These are phyloP conservation scores for Condylostylus longicornis DNA, from an alignment of 1,140 invertebrate species.

Conservation along the genomic window DNA sequence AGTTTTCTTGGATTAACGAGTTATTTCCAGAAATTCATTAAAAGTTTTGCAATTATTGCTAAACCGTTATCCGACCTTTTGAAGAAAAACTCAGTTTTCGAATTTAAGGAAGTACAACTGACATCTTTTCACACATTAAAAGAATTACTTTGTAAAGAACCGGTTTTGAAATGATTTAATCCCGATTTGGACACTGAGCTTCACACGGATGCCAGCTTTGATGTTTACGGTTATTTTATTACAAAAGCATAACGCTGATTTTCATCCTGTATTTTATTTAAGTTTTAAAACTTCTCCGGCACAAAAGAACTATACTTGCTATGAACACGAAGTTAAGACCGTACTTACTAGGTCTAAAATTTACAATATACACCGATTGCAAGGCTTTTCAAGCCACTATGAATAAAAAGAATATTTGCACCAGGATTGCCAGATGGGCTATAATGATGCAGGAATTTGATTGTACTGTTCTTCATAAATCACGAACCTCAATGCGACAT, in stretches of 20 bases:
- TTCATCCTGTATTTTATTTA: too few species aligned
- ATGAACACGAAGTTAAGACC: slow-evolving; percentile 2
- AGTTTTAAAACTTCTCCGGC: too few species aligned
- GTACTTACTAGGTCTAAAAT: background rate
- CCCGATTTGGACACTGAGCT: slow-evolving; percentile 1
- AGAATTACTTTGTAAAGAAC: slow-evolving; percentile 15
- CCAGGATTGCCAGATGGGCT: slow-evolving; percentile 16
- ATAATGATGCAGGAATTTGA: slow-evolving; percentile 13
- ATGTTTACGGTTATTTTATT: too few species aligned
- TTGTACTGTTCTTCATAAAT: slow-evolving; percentile 12
- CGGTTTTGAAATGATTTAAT: slow-evolving; percentile 17
- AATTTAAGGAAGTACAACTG: background rate
- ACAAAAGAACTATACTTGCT: too few species aligned
- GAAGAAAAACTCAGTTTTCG: slow-evolving; percentile 7
- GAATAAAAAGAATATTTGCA: slow-evolving; percentile 12
- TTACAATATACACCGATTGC: background rate
- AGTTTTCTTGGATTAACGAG: slow-evolving; percentile 17
- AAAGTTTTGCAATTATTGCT: slow-evolving; percentile 14
- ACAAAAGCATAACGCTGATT: too few species aligned
- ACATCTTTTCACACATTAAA: slow-evolving; percentile 2
- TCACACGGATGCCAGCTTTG: too few species aligned
- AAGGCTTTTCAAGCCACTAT: slow-evolving; percentile 6
- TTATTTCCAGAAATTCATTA: slow-evolving; percentile 22
- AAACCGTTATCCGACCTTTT: slow-evolving; percentile 10
- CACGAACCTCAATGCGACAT: slow-evolving; percentile 16